These are phyloP conservation scores for Noctua janthina DNA, from an alignment of 2,888 invertebrate genomes.

Conservation along the genomic window DNA sequence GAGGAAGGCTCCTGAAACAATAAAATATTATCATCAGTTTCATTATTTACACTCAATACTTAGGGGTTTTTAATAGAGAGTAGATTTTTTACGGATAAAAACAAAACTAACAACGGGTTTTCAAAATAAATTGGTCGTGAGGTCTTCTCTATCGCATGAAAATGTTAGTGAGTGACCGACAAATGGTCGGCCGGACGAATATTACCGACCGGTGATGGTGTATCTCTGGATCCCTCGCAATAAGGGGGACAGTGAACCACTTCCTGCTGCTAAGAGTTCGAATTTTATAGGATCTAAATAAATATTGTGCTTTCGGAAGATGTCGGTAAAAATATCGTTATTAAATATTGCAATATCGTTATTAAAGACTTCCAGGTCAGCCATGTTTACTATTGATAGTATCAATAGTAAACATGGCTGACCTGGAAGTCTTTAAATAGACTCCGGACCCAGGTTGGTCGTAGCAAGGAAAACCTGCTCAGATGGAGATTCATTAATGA, in stretches of 20 bases:
- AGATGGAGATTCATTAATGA: too few relatives aligned
- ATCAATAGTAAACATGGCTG: not conserved
- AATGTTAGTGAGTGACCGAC: not conserved
- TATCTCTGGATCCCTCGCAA: constrained; percentile 5
- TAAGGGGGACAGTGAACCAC: constrained; percentile 4
- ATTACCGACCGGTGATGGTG: not conserved
- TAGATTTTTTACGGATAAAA: not conserved
- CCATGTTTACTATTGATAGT: too few relatives aligned
- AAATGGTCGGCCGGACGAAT: not conserved
- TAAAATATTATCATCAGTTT: constrained; percentile 11
- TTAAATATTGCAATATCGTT: not conserved
- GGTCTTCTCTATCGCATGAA: not conserved
- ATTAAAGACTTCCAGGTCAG: too few relatives aligned
- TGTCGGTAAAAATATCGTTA: not conserved
- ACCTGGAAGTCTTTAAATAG: too few relatives aligned
- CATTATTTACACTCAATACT: not conserved
- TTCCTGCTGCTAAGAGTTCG: not conserved
- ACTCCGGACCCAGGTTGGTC: too few relatives aligned
- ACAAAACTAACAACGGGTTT: not conserved
- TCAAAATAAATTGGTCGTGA: not conserved
- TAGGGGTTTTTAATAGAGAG: too few relatives aligned
- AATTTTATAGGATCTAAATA: not conserved
- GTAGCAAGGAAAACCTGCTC: too few relatives aligned
- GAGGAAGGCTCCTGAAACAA: constrained; percentile 96
- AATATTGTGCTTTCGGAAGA: not conserved